phyloP scores from a whole-genome alignment of 2,113 vertebrate species.

The Ivindomyrus marchei region DNA sequence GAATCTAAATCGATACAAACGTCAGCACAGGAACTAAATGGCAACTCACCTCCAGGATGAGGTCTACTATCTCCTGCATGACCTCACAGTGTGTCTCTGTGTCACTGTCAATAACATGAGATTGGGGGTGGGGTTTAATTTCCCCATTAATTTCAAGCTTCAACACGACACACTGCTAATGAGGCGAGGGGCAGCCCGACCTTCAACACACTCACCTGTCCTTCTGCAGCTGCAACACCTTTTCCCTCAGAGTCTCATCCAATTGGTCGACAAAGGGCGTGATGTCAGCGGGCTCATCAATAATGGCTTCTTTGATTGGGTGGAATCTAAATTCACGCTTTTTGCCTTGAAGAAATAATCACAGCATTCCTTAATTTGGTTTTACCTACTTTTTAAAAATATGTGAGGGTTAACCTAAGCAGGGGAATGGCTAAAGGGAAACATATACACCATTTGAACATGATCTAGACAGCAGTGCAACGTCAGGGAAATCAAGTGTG shows the following conservation, averaged over 20 bases:
- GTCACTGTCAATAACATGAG: constrained; percentile 55
- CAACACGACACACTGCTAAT: not conserved
- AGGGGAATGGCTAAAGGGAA: not conserved
- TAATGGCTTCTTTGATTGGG: constrained; percentile 82
- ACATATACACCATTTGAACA: not conserved
- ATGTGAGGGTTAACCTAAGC: not conserved
- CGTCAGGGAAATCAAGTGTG: not conserved
- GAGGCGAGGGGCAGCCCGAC: not conserved
- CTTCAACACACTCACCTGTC: constrained; percentile 65
- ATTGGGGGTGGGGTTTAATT: not conserved
- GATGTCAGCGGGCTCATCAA: constrained; percentile 91
- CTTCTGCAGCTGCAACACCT: constrained; percentile 88
- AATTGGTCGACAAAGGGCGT: constrained; percentile 87
- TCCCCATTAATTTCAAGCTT: not conserved
- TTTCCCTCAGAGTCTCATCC: constrained; percentile 85
- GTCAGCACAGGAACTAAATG: not conserved
- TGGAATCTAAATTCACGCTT: constrained; percentile 93
- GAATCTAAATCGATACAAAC: too few species aligned
- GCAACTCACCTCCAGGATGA: constrained; percentile 82
- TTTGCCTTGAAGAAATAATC: constrained; percentile 61
- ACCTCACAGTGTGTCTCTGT: constrained; percentile 91
- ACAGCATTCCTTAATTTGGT: not conserved
- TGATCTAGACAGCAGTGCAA: not conserved
- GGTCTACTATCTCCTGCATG: constrained; percentile 97
- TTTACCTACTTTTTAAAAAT: not conserved